phyloP scores from a whole-genome alignment of 2,113 vertebrate genomes.

The Ciconia boyciana region DNA sequence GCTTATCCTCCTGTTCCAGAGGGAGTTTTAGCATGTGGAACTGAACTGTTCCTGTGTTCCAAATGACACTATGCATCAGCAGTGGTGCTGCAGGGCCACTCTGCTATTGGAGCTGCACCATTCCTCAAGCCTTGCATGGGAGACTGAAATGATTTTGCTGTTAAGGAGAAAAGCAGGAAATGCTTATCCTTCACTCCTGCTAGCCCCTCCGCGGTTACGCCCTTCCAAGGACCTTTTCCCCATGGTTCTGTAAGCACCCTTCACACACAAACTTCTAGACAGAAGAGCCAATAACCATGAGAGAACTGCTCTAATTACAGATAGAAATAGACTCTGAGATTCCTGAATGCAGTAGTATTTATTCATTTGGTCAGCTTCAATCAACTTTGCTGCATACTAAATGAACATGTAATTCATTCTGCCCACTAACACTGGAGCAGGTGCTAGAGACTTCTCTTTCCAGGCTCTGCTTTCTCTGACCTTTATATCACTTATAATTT shows the following conservation, averaged over 20 bases:
- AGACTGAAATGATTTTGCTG: not conserved
- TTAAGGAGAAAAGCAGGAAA: not conserved
- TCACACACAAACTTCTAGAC: not conserved
- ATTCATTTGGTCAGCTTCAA: not conserved
- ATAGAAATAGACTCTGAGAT: not conserved
- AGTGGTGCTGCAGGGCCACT: not conserved
- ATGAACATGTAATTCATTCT: not conserved
- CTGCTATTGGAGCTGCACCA: not conserved
- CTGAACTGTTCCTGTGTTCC: not conserved
- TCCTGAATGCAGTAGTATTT: not conserved
- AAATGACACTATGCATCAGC: not conserved
- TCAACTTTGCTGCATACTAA: not conserved
- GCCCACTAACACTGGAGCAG: not conserved
- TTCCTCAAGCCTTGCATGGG: not conserved
- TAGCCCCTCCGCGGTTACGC: fast-evolving
- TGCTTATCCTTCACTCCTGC: not conserved
- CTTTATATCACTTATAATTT: not conserved
- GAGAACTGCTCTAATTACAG: not conserved
- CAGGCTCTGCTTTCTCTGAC: not conserved
- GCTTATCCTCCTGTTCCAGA: not conserved
- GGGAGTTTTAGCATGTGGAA: not conserved
- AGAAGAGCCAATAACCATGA: not conserved
- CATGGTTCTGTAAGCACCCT: not conserved
- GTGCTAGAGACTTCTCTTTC: not conserved
- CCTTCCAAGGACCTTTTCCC: not conserved